Conservation (phyloP, 2,113 vertebrate species). For the Cricetomys ansorgei region DNA sequence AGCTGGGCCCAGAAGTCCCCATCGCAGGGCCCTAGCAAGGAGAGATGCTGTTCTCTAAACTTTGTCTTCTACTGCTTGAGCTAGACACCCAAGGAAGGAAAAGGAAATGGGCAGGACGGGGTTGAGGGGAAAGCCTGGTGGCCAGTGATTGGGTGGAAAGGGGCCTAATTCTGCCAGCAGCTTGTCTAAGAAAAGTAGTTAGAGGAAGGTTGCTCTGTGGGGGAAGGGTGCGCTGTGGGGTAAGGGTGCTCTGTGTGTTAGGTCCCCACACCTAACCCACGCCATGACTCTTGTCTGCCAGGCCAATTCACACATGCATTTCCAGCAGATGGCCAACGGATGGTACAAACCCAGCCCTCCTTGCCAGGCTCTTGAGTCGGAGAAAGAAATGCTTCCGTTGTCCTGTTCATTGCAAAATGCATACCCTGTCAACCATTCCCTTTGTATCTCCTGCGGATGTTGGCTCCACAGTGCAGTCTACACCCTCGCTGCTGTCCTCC, state of each 20-base stretch:
- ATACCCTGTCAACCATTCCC: not conserved
- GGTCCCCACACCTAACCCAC: no score
- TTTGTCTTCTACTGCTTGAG: not conserved
- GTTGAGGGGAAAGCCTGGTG: not conserved
- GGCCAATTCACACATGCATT: accelerated
- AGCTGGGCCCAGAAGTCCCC: not conserved
- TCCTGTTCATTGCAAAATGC: not conserved
- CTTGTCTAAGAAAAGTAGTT: not conserved
- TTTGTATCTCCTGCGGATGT: not conserved
- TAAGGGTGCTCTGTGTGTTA: no score
- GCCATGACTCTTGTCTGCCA: no score
- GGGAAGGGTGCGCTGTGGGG: no score
- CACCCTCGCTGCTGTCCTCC: not conserved
- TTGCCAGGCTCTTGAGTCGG: no score
- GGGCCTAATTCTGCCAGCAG: no score
- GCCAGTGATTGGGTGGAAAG: not conserved
- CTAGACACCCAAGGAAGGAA: not conserved
- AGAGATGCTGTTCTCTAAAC: not conserved
- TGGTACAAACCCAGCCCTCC: not conserved
- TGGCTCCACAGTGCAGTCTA: no score
- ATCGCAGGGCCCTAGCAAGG: not conserved
- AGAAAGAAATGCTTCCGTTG: not conserved
- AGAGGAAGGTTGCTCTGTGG: not conserved
- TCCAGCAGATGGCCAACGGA: not conserved
- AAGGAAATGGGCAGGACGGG: no score